Evolutionary conservation across 2,888 invertebrate species (phyloP), one percentile per base, ranked within the genome.

Genomic region (Lithodes maja): DNA sequence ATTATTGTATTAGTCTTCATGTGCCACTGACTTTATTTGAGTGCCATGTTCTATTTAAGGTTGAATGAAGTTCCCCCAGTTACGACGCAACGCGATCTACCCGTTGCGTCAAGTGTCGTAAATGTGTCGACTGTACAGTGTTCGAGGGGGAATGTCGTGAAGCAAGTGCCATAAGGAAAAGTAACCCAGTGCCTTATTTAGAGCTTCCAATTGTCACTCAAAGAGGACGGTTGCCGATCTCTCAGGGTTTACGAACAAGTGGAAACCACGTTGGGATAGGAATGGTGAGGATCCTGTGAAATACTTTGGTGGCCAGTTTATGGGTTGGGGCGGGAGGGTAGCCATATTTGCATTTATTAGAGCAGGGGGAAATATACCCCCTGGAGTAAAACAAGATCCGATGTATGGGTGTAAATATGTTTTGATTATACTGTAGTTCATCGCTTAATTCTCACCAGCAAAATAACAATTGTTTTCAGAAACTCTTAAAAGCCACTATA

Each of bases 1-100:
- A 12, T 77, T 54, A 55, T 82, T 75, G 82, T 86, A 74, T 54
- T 74, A 77, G 17, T 86, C 69, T 85, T 52, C 71, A 69, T 74
- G 80, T 86, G 50, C 86, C 53, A 81, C 78, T n/a, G 78, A 78
- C 52, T 61, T 71, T 49, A 68, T 61, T 68, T 71, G 71, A 49
- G 83, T 83, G 71, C 83, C 71, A 71, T 71, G 52, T 83, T 71
- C 61, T 61, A 5, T 7, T 71, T 15, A 52, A n/a, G 71, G 52
- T 71, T 17, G 53, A 52, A n/a, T 54, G 9, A 33, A 81, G 49
- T 15, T 83, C 52, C 50, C 17, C 55, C 52, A 61, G n/a, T 52
- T 74, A 75, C 52, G 50, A 52, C 61, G 82, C 81, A 74, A 17
- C 15, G 33, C 33, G 33, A 2, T 5, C 50, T n/a, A n/a, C 7